Evolutionary conservation across 64 coral and sea anemone genomes (phyloP), one percentile per base, ranked within the genome.

Genomic region (Astreopora myriophthalma): DNA sequence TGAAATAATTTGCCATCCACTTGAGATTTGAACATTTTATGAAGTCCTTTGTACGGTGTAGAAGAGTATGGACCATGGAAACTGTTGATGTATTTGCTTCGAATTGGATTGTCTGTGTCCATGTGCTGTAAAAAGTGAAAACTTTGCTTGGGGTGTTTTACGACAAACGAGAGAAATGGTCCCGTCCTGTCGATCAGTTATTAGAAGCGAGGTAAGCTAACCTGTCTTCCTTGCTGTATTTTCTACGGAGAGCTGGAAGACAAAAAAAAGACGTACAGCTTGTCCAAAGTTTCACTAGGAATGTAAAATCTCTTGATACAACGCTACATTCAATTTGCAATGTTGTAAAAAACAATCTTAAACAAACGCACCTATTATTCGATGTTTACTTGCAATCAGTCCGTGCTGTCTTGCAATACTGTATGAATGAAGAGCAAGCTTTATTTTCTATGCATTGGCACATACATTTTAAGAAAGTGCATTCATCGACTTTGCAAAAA

Each of bases 361-460:
- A 32, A 71, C 1, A 37, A 22, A 55, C 65, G 75, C 34, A 98
- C 93, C 96, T 79, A 95, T 95, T 82, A 98, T 89, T 63, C 95
- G 92, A 42, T 98, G 96, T 89, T 95, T 98, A 70, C 96, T 98
- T 29, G 96, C 93, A 71, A 98, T 98, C 24, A 98, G 85, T 76
- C 96, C 96, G 40, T 98, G 93, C 23, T 98, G 89, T 58, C 96
- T 98, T 55, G 96, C 96, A 75, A 95, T 95, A 25, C 96, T 98
- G 71, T 11, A 86, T 86, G 27, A 44, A 34, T 5, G 40, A 44
- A 44, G 40, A 11, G 0, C 6, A 44, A 44, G 11, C 6, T 8
- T 44, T 44, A 44, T 11, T 44, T 44, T 44, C 40, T n/a, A n/a
- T n/a, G n/a, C n/a, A n/a, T n/a, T n/a, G n/a, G n/a, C n/a, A n/a